phyloP scores from a whole-genome alignment of 2,113 vertebrate genomes.

The Aspidoscelis tigris region DNA sequence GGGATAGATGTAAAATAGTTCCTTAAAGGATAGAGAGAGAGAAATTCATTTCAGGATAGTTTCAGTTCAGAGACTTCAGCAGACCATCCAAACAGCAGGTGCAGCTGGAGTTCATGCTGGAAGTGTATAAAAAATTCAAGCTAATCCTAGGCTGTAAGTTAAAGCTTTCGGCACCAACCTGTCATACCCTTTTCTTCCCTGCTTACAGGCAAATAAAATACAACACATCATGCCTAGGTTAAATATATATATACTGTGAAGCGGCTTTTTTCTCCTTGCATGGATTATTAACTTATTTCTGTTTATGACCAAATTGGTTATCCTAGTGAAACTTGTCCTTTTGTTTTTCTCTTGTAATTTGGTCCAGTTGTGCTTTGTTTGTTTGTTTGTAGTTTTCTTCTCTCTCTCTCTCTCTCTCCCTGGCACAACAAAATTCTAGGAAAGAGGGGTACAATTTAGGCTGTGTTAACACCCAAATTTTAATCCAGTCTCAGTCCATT shows the following conservation, averaged over 20 bases:
- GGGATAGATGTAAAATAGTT: accelerated
- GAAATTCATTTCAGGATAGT: not conserved
- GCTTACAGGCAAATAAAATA: accelerated
- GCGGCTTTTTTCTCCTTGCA: not conserved
- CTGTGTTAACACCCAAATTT: too few relatives aligned
- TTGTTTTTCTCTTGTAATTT: not conserved
- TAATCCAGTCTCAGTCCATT: too few relatives aligned
- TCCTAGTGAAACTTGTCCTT: accelerated
- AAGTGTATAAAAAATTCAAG: not conserved
- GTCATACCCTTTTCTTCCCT: not conserved
- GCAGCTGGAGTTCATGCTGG: not conserved
- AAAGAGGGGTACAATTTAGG: not conserved
- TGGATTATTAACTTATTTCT: not conserved
- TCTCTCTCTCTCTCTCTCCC: too few relatives aligned
- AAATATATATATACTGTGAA: not conserved
- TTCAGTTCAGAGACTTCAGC: not conserved
- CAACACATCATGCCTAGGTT: accelerated
- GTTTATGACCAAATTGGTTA: not conserved
- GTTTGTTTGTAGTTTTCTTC: too few relatives aligned
- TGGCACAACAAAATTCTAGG: not conserved
- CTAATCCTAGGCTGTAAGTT: not conserved
- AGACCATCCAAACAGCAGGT: not conserved
- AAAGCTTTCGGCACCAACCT: not conserved
- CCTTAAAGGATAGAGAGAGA: not conserved
- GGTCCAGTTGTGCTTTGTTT: too few relatives aligned